Evolutionary conservation across 2,888 invertebrate species (phyloP).

Genomic region (Morinoia aosen): DNA sequence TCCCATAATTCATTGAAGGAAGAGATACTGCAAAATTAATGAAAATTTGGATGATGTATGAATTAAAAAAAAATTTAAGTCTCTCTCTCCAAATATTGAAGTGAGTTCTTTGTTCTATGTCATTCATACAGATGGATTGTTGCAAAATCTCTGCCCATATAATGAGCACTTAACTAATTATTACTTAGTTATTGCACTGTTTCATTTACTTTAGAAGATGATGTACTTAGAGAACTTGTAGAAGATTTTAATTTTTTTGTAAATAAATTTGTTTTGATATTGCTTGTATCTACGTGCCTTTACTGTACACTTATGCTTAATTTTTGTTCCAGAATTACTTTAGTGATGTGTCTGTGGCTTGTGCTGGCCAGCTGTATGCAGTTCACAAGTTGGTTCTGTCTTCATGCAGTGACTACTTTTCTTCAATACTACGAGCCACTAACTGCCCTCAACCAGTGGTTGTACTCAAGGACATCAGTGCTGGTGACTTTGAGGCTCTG

Average conservation of each 20-base stretch:
- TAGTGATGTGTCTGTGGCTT: conserved; percentile 39
- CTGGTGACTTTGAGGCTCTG: conserved; percentile 22
- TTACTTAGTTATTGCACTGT: too few relatives aligned
- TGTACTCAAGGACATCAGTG: conserved; percentile 21
- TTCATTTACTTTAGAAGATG: too few relatives aligned
- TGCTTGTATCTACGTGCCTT: neutral
- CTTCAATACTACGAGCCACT: conserved; percentile 19
- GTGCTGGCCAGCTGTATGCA: conserved; percentile 26
- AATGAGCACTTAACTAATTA: too few relatives aligned
- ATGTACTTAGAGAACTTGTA: neutral
- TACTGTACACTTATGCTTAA: neutral
- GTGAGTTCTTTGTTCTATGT: too few relatives aligned
- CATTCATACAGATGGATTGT: too few relatives aligned
- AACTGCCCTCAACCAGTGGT: conserved; percentile 45
- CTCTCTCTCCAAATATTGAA: too few relatives aligned
- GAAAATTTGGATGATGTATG: too few relatives aligned
- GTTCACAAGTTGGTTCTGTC: conserved; percentile 45
- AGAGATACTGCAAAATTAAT: too few relatives aligned
- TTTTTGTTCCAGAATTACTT: conserved; percentile 43
- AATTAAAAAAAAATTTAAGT: too few relatives aligned
- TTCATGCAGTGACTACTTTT: conserved; percentile 52
- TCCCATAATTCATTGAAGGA: too few relatives aligned
- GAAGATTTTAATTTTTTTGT: neutral
- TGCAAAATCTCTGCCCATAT: too few relatives aligned
- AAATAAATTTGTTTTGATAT: neutral